phyloP scores from a whole-genome alignment of 2,113 vertebrate species.

The Spermophilus dauricus region DNA sequence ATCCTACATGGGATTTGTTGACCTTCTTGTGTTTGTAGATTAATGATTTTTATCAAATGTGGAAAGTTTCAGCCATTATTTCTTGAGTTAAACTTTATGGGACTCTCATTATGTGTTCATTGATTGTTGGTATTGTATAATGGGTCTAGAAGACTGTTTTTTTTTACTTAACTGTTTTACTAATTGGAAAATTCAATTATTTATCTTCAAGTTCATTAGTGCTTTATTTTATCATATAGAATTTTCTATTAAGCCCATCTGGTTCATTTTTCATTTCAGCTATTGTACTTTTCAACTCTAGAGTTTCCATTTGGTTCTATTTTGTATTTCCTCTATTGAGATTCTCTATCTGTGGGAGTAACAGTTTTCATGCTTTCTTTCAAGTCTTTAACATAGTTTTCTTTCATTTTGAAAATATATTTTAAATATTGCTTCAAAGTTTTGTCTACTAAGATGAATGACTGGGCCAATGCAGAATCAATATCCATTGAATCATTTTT shows the following conservation, averaged over 20 bases:
- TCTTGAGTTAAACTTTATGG: background rate
- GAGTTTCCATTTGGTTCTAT: background rate
- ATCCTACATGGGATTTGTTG: background rate
- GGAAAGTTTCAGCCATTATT: background rate
- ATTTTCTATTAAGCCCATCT: background rate
- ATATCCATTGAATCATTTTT: constrained; percentile 7
- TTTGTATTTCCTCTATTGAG: background rate
- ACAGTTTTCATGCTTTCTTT: background rate
- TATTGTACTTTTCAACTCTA: background rate
- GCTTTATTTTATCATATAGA: background rate
- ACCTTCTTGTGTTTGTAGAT: background rate
- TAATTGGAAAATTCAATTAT: background rate
- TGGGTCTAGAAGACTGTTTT: background rate
- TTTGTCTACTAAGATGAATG: background rate
- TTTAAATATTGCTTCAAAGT: background rate
- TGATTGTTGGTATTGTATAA: background rate
- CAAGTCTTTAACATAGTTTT: background rate
- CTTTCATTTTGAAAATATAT: background rate
- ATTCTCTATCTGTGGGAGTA: background rate
- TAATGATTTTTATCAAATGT: background rate
- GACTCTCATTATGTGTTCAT: background rate
- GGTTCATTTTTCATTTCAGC: constrained; percentile 19
- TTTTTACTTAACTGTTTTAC: background rate
- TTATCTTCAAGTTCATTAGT: constrained; percentile 3
- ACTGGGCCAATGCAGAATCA: background rate